Evolutionary conservation across 2,113 vertebrate genomes (phyloP).

Genomic region (Polypterus senegalus): DNA sequence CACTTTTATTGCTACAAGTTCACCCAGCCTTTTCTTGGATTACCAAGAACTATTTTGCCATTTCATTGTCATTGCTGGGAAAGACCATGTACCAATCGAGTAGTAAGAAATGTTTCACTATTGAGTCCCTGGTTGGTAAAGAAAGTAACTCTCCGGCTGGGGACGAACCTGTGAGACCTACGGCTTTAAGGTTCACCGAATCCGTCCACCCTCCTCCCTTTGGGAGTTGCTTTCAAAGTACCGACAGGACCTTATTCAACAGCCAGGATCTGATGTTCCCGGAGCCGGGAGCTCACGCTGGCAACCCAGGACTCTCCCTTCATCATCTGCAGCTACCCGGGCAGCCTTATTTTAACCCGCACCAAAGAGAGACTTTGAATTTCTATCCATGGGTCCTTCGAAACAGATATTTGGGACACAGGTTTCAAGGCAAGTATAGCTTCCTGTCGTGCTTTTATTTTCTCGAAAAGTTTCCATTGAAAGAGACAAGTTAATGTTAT

Average conservation of each 20-base stretch:
- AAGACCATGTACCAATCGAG: constrained; percentile 42
- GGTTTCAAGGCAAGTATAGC: constrained; percentile 45
- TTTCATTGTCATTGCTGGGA: constrained; percentile 4
- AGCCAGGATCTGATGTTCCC: constrained; percentile 52
- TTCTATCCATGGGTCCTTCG: constrained; percentile 62
- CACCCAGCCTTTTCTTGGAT: too few relatives aligned
- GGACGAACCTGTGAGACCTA: constrained; percentile 51
- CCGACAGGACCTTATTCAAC: constrained; percentile 46
- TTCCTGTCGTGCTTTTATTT: too few relatives aligned
- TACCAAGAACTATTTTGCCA: too few relatives aligned
- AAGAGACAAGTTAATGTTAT: too few relatives aligned
- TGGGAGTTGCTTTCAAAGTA: constrained; percentile 50
- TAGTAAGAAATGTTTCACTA: constrained; percentile 50
- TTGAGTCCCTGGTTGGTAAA: constrained; percentile 60
- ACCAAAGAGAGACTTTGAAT: constrained; percentile 50
- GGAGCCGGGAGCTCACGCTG: constrained; percentile 40
- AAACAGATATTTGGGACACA: constrained; percentile 52
- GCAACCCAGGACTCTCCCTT: constrained; percentile 36
- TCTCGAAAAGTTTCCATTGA: too few relatives aligned
- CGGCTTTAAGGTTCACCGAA: constrained; percentile 45
- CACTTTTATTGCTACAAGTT: not conserved
- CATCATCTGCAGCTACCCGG: constrained; percentile 50
- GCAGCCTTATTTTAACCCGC: constrained; percentile 52
- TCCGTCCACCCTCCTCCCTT: constrained; percentile 47
- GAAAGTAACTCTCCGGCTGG: constrained; percentile 34